A percentile compares a stretch with the other conserved stretches of the same genome.
Evolutionary conservation across 2,113 vertebrate species (phyloP).

Genomic region (Promerops cafer): DNA sequence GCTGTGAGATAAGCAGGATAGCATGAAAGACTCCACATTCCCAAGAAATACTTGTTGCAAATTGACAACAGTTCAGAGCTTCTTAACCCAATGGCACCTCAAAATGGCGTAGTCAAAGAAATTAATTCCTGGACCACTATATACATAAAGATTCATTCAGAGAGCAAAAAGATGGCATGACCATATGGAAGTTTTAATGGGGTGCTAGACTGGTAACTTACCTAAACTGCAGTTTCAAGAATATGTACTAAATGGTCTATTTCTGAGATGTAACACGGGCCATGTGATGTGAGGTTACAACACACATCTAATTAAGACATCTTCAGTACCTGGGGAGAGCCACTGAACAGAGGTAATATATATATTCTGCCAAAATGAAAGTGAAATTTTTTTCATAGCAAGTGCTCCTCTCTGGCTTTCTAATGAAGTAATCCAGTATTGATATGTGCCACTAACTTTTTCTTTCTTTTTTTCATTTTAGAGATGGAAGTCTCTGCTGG

Average conservation of each 20-base stretch:
- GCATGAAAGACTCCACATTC: not conserved
- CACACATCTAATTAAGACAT: not conserved
- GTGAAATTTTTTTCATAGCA: not conserved
- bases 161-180: not conserved
- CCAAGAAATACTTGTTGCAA: not conserved
- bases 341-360: not conserved
- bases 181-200: not conserved
- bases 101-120: not conserved
- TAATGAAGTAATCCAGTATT: not conserved
- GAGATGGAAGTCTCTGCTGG: not conserved
- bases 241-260: not conserved
- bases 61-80: not conserved
- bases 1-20: not conserved
- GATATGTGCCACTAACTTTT: not conserved
- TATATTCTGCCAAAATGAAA: not conserved
- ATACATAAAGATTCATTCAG: not conserved
- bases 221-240: not conserved
- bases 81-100: not conserved
- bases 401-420: not conserved
- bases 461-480: not conserved
- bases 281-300: not conserved
- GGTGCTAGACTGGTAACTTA: not conserved
- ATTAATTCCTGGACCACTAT: not conserved
- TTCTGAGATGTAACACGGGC: not conserved
- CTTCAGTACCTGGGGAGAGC: not conserved